These are phyloP conservation scores for Phengaris arion DNA, from an alignment of 2,888 invertebrate genomes.

Conservation along the genomic window DNA sequence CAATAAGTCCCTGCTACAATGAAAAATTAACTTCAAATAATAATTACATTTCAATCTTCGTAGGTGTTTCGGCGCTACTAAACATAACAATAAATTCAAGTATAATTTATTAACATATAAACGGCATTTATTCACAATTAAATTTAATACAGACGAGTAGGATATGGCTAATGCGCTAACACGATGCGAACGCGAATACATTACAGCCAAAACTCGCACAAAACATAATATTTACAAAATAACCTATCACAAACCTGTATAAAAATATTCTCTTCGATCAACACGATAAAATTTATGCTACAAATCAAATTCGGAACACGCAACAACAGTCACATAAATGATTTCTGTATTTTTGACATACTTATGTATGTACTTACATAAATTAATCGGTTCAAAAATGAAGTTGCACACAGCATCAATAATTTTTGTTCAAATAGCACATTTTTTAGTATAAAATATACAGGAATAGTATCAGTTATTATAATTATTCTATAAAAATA, in stretches of 20 bases:
- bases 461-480: neutral
- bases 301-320: neutral
- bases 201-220: slow-evolving; percentile 33
- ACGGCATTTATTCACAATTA: slow-evolving; percentile 59
- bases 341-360: slow-evolving; percentile 21
- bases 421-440: neutral
- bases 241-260: slow-evolving; percentile 23
- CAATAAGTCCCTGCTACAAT: too few species aligned
- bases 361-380: neutral
- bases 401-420: neutral
- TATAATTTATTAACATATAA: slow-evolving; percentile 64
- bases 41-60: too few species aligned
- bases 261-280: slow-evolving; percentile 16
- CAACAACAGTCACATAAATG: neutral
- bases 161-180: slow-evolving; percentile 46
- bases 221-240: slow-evolving; percentile 30
- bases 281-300: neutral
- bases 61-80: too few species aligned
- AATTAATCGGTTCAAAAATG: neutral
- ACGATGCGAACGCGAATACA: slow-evolving; percentile 37
- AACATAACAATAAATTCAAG: slow-evolving; percentile 41
- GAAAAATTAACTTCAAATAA: too few species aligned
- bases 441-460: neutral
- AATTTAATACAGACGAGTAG: slow-evolving; percentile 51
- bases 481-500: neutral